Conservation (phyloP, 2,888 invertebrate genomes). For the Dysmachus trigonus region DNA sequence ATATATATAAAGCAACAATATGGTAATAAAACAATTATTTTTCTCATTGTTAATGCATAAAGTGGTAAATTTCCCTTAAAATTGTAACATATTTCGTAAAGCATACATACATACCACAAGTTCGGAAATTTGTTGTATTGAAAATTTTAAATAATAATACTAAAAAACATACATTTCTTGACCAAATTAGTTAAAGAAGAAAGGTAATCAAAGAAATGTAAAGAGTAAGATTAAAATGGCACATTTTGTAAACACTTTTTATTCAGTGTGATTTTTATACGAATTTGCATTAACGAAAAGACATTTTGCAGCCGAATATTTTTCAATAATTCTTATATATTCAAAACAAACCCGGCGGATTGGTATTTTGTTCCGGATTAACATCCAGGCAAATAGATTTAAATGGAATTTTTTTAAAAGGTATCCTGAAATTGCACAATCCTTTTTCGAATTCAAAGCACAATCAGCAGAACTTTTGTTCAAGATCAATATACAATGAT, state of each 20-base stretch:
- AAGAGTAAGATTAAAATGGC: not conserved
- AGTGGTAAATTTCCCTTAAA: slow-evolving; percentile 19
- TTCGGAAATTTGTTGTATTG: not conserved
- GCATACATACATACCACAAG: not conserved
- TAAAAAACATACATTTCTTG: not conserved
- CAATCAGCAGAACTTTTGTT: slow-evolving; percentile 29
- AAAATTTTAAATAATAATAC: not conserved
- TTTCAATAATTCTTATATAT: not conserved
- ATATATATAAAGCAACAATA: not conserved
- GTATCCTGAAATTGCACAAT: slow-evolving; percentile 12
- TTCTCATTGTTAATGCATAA: not conserved
- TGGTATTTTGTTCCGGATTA: not conserved
- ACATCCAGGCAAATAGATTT: not conserved
- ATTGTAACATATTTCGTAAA: not conserved
- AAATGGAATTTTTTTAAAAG: not conserved
- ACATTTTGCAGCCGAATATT: not conserved
- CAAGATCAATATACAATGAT: slow-evolving; percentile 3
- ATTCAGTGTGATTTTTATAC: not conserved
- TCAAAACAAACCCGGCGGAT: not conserved
- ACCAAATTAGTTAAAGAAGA: slow-evolving; percentile 12
- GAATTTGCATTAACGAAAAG: not conserved
- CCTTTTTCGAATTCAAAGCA: slow-evolving; percentile 5
- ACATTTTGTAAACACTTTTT: slow-evolving; percentile 21
- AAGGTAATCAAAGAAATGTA: not conserved
- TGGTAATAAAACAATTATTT: not conserved